Evolutionary conservation across 2,888 invertebrate species (phyloP), one percentile per base, ranked within the genome.

Genomic region (Lasioglossum leucozonium): DNA sequence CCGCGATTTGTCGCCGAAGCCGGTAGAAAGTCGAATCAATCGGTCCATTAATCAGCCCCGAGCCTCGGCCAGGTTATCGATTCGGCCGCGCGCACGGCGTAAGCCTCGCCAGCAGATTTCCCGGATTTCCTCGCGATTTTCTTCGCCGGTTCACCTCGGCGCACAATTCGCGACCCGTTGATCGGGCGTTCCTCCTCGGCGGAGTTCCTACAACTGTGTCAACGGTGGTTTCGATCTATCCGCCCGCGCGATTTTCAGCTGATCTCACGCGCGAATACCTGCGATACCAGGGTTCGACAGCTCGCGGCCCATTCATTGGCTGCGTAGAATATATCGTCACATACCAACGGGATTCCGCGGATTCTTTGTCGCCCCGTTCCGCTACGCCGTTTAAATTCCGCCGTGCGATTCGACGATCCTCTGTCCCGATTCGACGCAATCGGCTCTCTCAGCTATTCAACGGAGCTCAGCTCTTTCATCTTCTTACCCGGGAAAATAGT

Each of bases 301-400:
- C 37, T 75, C 18, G 37, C 69, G 40, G 62, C 75, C 62, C 62
- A 72, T 80, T 83, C 81, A 72, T 81, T 55, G 58, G 74, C 44
- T 10, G 44, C 18, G 44, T 26, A 73, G 72, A 26, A 55, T 69
- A 62, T 65, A 76, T 55, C 84, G 65, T 75, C 65, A 72, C 72
- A 62, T 44, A 26, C 72, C 82, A 55, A 67, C 42, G 74, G 51
- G 58, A 81, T 81, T 83, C 65, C 83, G n/a, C 11, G 22, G n/a
- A 76, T 81, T 81, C 76, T 83, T 83, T 73, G 62, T 18, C 65
- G 16, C 26, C 65, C 11, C 67, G 16, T 34, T 26, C 37, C n/a
- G 4, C 22, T 3, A 16, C 22, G n/a, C 67, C 37, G 16, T 55
- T 55, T 55, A 71, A 81, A 79, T 73, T 73, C 72, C 65, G 18